phyloP scores from a whole-genome alignment of 2,888 invertebrate species.

The Cremastinae sp. region DNA sequence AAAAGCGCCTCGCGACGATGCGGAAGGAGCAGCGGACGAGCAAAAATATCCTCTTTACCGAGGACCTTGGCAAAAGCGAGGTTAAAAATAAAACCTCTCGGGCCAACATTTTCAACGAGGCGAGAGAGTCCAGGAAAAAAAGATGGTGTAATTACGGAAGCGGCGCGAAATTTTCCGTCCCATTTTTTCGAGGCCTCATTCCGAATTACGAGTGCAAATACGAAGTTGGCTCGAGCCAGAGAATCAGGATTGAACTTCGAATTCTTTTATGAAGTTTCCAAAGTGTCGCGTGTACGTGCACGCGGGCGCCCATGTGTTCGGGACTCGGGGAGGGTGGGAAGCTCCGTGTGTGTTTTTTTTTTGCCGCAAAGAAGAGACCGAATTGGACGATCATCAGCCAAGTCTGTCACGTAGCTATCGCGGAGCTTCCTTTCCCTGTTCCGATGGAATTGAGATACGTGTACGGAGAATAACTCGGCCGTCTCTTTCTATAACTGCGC shows the following conservation, averaged over 20 bases:
- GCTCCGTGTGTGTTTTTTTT: too few relatives aligned
- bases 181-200: slow-evolving; percentile 8
- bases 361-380: slow-evolving; percentile 10
- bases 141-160: neutral
- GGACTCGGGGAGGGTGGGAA: slow-evolving; percentile 34
- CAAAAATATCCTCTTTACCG: neutral
- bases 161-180: slow-evolving; percentile 30
- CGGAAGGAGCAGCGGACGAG: too few relatives aligned
- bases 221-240: slow-evolving; percentile 6
- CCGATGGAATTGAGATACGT: slow-evolving; percentile 57
- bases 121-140: neutral
- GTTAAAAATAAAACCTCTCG: too few relatives aligned
- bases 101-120: too few relatives aligned
- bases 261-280: slow-evolving; percentile 11
- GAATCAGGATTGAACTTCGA: slow-evolving; percentile 35
- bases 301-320: neutral
- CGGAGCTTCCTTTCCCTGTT: slow-evolving; percentile 34
- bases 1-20: neutral
- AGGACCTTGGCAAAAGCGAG: too few relatives aligned
- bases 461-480: slow-evolving; percentile 26
- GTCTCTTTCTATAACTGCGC: slow-evolving; percentile 4
- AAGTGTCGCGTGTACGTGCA: neutral
- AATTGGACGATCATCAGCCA: slow-evolving; percentile 54
- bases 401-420: slow-evolving; percentile 55
- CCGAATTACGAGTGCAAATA: slow-evolving; percentile 44